Evolutionary conservation across 2,113 vertebrate species (phyloP), one percentile per base, ranked within the genome.

Genomic region (Platycercus adscitus): DNA sequence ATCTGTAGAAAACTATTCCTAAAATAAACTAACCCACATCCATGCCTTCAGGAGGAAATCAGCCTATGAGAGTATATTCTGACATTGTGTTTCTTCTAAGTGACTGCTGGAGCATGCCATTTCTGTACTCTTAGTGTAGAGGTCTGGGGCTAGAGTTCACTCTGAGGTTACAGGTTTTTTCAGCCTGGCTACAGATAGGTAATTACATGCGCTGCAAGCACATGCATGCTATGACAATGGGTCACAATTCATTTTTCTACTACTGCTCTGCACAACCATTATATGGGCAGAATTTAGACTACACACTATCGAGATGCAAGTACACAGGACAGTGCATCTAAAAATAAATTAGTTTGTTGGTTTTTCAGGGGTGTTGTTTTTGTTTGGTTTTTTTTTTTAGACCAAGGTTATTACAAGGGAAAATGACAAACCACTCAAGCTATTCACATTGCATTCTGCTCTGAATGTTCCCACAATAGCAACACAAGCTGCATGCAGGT

Each of bases 131-230:
- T 17, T 52, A n/a, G 5, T 23, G 28, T 7, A 53, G 21, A 81
- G 58, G 73, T 84, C 49, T 50, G 21, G 28, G 70, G 33, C 85
- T 66, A 17, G 28, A 91, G 91, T 93, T 97, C 89, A 94, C 46
- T 73, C 46, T 17, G 24, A 88, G 81, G 81, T 94, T 83, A 91
- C 26, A 47, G 29, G 11, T 23, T 80, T 86, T 81, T 88, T 73
- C 88, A 83, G 78, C 49, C 64, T 80, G 16, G 25, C 64, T 82
- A 56, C 49, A 91, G 21, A 72, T 6, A 14, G 13, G 24, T 53
- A 88, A 95, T 96, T 82, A 66, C 41, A 46, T 6, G 43, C 58
- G n/a, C 58, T 96, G 75, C 49, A 33, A 93, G 39, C 41, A 83
- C 78, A 37, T 44, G 37, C 31, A 25, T 77, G 44, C 35, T 88